Percentiles rank a stretch among this genome's conserved stretches.
These are phyloP conservation scores for Anagrus nilaparvatae DNA, from an alignment of 1,140 invertebrate species.

Conservation along the genomic window DNA sequence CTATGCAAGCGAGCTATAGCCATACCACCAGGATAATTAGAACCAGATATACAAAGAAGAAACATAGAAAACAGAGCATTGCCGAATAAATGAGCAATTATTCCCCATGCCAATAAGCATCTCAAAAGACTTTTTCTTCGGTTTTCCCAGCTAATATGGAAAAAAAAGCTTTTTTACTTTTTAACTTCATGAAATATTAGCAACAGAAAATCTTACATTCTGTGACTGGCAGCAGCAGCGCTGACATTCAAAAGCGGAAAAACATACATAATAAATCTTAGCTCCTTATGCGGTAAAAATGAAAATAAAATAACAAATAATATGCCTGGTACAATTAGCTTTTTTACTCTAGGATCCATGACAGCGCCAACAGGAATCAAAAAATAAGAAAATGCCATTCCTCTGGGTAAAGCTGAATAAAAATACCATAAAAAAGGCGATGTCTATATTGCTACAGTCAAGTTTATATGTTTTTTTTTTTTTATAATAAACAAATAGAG, in stretches of 20 bases:
- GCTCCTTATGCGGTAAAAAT: slow-evolving; percentile 94
- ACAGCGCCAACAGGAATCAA: slow-evolving; percentile 74
- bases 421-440: slow-evolving; percentile 98
- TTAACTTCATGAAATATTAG: slow-evolving; percentile 7
- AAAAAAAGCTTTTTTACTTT: slow-evolving; percentile 14
- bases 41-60: slow-evolving; percentile 71
- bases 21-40: slow-evolving; percentile 91
- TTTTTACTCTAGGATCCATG: slow-evolving; percentile 58
- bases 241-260: slow-evolving; percentile 89
- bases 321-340: slow-evolving; percentile 62
- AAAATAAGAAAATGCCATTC: slow-evolving; percentile 69
- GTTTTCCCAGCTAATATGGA: slow-evolving; percentile 66
- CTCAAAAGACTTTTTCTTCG: slow-evolving; percentile 60
- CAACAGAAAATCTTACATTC: slow-evolving; percentile 60
- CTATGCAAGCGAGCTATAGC: slow-evolving; percentile 76
- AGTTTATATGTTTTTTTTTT: no score
- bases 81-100: slow-evolving; percentile 60
- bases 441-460: no score
- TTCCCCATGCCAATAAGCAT: slow-evolving; percentile 53
- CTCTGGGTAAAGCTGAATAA: slow-evolving; percentile 89
- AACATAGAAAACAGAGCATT: slow-evolving; percentile 73
- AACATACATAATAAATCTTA: slow-evolving; percentile 95
- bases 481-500: no score
- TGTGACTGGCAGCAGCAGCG: slow-evolving; percentile 76
- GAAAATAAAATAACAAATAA: slow-evolving; percentile 87